Conservation (phyloP, 2,888 invertebrate species). For the Eupithecia pulchellata region DNA sequence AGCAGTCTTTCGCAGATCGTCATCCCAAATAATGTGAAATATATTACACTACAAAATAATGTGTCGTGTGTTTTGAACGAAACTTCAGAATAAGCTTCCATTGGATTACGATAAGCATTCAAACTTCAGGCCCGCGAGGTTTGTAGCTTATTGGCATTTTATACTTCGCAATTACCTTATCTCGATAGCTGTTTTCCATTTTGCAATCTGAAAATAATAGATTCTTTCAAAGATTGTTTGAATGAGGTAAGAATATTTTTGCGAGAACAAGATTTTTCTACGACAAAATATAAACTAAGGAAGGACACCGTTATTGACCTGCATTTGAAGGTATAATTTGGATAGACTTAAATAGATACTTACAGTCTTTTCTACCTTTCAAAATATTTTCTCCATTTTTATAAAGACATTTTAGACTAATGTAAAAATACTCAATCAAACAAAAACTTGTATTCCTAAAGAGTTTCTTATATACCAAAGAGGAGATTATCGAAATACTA, state of each 20-base stretch:
- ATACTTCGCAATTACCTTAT: constrained; percentile 11
- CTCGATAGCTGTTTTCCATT: constrained; percentile 2
- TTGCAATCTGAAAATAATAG: background rate
- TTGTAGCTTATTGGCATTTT: constrained; percentile 25
- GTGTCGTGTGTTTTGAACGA: constrained; percentile 18
- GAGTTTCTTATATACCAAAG: background rate
- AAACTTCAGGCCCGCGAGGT: constrained; percentile 35
- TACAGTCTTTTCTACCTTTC: background rate
- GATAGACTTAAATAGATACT: background rate
- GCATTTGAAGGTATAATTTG: background rate
- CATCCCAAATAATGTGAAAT: too few relatives aligned
- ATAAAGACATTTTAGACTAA: background rate
- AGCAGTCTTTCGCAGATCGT: too few relatives aligned
- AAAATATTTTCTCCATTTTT: background rate
- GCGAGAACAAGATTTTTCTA: background rate
- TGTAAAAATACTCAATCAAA: background rate
- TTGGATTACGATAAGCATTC: constrained; percentile 38
- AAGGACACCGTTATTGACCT: background rate
- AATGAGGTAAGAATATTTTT: background rate
- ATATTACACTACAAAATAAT: background rate
- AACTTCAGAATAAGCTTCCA: constrained; percentile 18
- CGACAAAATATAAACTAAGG: background rate
- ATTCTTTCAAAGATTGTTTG: background rate
- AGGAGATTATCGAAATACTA: background rate
- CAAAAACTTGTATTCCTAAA: background rate